phyloP scores from a whole-genome alignment of 2,888 invertebrate genomes.

The Rhorus exstirpatorius region DNA sequence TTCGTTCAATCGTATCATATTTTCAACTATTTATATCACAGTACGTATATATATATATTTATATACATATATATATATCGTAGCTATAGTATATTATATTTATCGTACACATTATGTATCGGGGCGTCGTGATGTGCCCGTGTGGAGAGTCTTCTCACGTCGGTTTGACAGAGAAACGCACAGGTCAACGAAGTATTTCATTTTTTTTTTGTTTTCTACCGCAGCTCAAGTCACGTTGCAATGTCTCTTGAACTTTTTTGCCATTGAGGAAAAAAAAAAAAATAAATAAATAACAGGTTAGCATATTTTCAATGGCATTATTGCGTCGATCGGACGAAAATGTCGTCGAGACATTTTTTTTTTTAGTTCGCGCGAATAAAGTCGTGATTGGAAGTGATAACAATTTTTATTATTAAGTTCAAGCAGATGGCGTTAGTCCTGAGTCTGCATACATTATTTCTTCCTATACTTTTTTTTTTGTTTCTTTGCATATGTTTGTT shows the following conservation, averaged over 20 bases:
- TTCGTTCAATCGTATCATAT: conserved; percentile 47
- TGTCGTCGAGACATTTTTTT: neutral
- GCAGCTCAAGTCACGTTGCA: neutral
- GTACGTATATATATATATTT: no score
- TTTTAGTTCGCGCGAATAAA: neutral
- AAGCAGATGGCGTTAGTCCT: conserved; percentile 17
- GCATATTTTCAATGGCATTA: neutral
- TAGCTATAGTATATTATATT: conserved; percentile 57
- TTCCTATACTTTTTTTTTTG: neutral
- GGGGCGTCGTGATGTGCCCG: conserved; percentile 30
- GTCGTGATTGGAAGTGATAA: conserved; percentile 1
- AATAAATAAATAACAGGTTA: neutral
- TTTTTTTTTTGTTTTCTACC: conserved; percentile 1
- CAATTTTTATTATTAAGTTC: conserved; percentile 2
- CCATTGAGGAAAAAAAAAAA: neutral
- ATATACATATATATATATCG: no score
- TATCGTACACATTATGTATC: conserved; percentile 58
- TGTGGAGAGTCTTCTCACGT: conserved; percentile 7
- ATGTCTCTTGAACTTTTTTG: neutral
- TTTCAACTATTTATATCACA: conserved; percentile 69
- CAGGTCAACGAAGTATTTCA: conserved; percentile 46
- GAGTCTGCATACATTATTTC: conserved; percentile 25
- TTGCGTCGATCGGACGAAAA: neutral
- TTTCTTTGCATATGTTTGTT: neutral
- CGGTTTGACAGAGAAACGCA: conserved; percentile 55